Evolutionary conservation across 1,140 invertebrate genomes (phyloP), one percentile per base, ranked within the genome.

Genomic region (Hestina assimilis): DNA sequence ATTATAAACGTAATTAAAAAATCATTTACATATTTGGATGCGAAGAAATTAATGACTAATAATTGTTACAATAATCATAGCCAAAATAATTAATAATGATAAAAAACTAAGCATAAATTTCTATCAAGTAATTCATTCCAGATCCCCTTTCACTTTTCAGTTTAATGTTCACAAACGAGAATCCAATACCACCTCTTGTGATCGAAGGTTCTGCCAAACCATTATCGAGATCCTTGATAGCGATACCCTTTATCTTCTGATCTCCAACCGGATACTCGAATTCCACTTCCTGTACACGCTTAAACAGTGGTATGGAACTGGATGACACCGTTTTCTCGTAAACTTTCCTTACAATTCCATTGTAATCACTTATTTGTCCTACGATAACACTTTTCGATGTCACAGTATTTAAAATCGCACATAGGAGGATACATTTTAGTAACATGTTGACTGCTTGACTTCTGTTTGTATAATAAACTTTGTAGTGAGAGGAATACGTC

Each of bases 231-330:
- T 75, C 73, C 5, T 58, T 66, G 4, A 75, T 73, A 17, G 64
- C 75, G 19, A 85, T 79, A 0, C 86, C 89, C 46, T 87, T 89
- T 6, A 89, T 89, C 52, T 81, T 83, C 66, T 75, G 75, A 24
- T 82, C 79, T 52, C 71, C 69, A 29, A 74, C 51, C 35, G 79
- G 79, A 24, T 83, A 87, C 20, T 83, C 75, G 46, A 87, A 83
- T 23, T 75, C 69, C 0, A 81, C 43, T 35, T 85, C 73, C 33
- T 87, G 59, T 28, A 76, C 66, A 8, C 76, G 46, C 58, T 79
- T 79, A 1, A 82, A 21, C 0, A 81, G 29, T 0, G 75, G 74
- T 38, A 85, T 75, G 1, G 52, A 63, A 1, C 47, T 53, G 0
- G 70, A 5, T 60, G 83, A 75, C 0, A 80, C 53, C 1, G 42